Percentiles rank a stretch among this genome's conserved stretches.
These are phyloP conservation scores for Plebejus anna DNA, from an alignment of 2,888 invertebrate genomes.

Conservation along the genomic window DNA sequence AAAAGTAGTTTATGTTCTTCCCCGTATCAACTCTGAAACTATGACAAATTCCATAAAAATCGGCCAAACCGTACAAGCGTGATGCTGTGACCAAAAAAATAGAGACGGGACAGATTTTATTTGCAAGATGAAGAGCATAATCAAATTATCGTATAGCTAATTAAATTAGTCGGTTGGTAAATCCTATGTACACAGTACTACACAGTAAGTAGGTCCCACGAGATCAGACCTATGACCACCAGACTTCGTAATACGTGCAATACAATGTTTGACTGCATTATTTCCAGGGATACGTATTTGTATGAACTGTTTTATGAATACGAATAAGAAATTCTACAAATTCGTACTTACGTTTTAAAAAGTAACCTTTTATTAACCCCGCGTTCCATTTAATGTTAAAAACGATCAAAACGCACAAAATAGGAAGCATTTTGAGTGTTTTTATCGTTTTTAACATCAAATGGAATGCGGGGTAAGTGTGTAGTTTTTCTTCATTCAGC, in stretches of 20 bases:
- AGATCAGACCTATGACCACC: neutral
- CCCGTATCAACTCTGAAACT: too few species aligned
- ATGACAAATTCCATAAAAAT: too few species aligned
- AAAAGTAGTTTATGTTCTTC: too few species aligned
- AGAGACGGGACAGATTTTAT: neutral
- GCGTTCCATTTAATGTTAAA: too few species aligned
- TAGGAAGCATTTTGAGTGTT: too few species aligned
- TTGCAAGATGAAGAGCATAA: neutral
- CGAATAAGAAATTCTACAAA: neutral
- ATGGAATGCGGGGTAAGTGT: neutral
- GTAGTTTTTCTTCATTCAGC: neutral
- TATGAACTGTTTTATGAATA: neutral
- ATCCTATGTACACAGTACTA: neutral
- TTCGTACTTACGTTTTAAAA: neutral
- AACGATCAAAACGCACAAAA: too few species aligned
- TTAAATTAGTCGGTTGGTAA: neutral
- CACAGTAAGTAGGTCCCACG: neutral
- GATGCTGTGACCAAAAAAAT: neutral
- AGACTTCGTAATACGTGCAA: neutral
- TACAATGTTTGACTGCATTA: neutral
- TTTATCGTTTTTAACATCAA: too few species aligned
- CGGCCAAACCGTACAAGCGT: neutral
- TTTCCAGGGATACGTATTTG: neutral
- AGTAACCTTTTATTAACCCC: neutral
- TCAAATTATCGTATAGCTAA: neutral